phyloP scores from a whole-genome alignment of 1,140 invertebrate genomes.

The Leucophenga varia region DNA sequence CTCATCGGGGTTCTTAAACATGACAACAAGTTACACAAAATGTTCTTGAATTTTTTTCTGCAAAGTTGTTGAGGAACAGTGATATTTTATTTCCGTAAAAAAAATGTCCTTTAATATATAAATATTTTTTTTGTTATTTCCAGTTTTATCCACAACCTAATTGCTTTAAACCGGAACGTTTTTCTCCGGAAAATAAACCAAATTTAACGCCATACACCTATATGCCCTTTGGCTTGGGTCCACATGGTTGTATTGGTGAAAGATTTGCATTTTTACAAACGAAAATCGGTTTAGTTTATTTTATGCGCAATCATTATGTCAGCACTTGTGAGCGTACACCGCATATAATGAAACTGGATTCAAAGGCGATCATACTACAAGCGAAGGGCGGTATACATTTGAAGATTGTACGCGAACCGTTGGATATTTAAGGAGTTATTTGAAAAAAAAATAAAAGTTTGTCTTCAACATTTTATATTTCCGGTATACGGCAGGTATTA shows the following conservation, averaged over 20 bases:
- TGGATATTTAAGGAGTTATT: slow-evolving; percentile 26
- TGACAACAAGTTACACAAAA: no score
- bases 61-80: no score
- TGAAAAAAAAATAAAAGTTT: no score
- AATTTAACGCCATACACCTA: slow-evolving; percentile 61
- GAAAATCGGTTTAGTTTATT: slow-evolving; percentile 42
- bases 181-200: slow-evolving; percentile 58
- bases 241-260: slow-evolving; percentile 73
- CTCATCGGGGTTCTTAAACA: no score
- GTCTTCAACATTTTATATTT: no score
- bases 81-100: no score
- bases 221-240: slow-evolving; percentile 78
- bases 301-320: slow-evolving; percentile 43
- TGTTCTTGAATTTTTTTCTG: no score
- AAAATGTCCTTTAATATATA: not conserved
- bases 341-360: slow-evolving; percentile 33
- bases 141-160: slow-evolving; percentile 69
- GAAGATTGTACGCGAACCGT: slow-evolving; percentile 41
- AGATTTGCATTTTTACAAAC: slow-evolving; percentile 41
- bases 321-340: slow-evolving; percentile 33
- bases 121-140: slow-evolving; percentile 49
- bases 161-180: slow-evolving; percentile 67
- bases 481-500: no score
- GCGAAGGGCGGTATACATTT: slow-evolving; percentile 39
- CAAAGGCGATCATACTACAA: slow-evolving; percentile 44